A percentile compares a stretch with the other conserved stretches of the same genome.
Evolutionary conservation across 2,113 vertebrate genomes (phyloP).

Genomic region (Aldabrachelys gigantea): DNA sequence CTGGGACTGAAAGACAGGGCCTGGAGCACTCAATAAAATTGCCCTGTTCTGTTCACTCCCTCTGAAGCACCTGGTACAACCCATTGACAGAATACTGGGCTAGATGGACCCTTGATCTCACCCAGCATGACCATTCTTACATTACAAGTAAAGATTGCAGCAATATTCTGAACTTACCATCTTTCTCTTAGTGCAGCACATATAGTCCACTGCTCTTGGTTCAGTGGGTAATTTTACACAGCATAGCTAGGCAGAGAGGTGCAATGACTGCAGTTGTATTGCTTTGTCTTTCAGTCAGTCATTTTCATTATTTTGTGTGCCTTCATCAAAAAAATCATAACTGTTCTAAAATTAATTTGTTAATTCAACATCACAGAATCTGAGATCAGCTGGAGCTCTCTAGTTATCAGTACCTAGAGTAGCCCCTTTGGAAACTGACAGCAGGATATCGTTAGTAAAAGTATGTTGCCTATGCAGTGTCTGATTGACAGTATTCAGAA

Average conservation of each 20-base stretch:
- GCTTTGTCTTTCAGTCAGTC: neutral
- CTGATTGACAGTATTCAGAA: neutral
- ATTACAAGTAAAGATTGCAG: neutral
- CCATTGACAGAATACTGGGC: neutral
- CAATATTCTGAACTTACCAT: neutral
- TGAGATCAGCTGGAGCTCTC: neutral
- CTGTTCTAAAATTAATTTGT: neutral
- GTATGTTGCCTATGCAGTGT: fast-evolving
- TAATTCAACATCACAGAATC: fast-evolving
- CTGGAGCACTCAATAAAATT: neutral
- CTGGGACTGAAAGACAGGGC: neutral
- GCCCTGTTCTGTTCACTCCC: neutral
- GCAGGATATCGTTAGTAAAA: neutral
- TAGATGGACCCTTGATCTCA: neutral
- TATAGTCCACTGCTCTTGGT: neutral
- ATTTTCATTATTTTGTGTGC: neutral
- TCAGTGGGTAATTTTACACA: neutral
- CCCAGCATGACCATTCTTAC: neutral
- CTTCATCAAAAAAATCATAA: neutral
- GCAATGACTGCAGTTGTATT: neutral
- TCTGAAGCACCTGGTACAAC: neutral
- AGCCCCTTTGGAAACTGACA: neutral
- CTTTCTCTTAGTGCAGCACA: neutral
- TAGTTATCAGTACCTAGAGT: neutral
- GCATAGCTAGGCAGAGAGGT: neutral